Evolutionary conservation across 2,797 vertebrate genomes (phyloP).

Genomic region (Novumbra hubbsi): DNA sequence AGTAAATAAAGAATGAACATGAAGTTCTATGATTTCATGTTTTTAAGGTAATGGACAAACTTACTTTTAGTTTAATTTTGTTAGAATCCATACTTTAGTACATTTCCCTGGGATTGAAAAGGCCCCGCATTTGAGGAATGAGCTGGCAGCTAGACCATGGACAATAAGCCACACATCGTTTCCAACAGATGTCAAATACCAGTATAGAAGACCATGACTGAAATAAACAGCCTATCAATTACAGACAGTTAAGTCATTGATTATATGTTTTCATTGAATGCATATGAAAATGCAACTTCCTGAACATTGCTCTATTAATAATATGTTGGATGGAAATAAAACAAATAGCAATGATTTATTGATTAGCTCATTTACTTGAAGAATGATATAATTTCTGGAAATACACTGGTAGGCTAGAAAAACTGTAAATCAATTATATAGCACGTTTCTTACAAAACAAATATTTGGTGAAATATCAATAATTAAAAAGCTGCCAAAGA

Average conservation of each 20-base stretch:
- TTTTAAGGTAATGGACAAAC: too few relatives aligned
- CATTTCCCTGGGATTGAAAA: too few relatives aligned
- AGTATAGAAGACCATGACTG: neutral
- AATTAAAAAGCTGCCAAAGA: too few relatives aligned
- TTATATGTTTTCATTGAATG: neutral
- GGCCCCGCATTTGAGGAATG: too few relatives aligned
- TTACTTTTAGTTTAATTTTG: too few relatives aligned
- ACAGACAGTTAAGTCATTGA: neutral
- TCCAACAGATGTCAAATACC: slow-evolving; percentile 9
- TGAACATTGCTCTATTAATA: neutral
- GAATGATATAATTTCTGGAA: neutral
- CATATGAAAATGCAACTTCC: neutral
- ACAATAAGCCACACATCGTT: neutral
- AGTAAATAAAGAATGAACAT: too few relatives aligned
- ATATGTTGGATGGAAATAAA: neutral
- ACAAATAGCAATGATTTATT: neutral
- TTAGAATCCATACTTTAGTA: too few relatives aligned
- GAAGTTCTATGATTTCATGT: too few relatives aligned
- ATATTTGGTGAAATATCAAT: too few relatives aligned
- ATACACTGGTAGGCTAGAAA: neutral
- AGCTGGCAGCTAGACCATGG: too few relatives aligned
- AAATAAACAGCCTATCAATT: slow-evolving; percentile 6
- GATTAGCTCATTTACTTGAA: slow-evolving; percentile 5
- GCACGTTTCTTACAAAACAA: too few relatives aligned
- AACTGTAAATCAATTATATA: too few relatives aligned